These are phyloP conservation scores for Colistium nudipinnis DNA, from an alignment of 2,113 vertebrate species.

Conservation along the genomic window DNA sequence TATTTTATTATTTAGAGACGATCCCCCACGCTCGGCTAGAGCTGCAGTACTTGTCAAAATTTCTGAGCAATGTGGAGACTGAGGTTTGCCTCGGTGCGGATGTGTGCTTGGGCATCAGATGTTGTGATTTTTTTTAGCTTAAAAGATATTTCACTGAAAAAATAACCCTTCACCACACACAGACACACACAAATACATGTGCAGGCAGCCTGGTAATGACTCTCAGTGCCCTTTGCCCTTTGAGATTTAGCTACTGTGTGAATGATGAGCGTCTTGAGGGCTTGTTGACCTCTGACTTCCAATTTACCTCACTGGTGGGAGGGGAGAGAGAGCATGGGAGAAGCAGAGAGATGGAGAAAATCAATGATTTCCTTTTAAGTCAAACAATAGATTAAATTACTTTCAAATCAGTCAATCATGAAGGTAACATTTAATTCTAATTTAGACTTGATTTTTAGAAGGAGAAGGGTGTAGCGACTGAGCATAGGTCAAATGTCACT, in stretches of 20 bases:
- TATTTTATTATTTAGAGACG: slow-evolving; percentile 73
- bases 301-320: slow-evolving; percentile 63
- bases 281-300: slow-evolving; percentile 63
- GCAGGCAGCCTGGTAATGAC: slow-evolving; percentile 55
- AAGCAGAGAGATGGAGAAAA: neutral
- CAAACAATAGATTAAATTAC: slow-evolving; percentile 52
- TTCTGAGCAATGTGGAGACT: slow-evolving; percentile 38
- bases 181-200: slow-evolving; percentile 8
- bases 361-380: slow-evolving; percentile 41
- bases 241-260: slow-evolving; percentile 62
- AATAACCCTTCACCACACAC: neutral
- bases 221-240: slow-evolving; percentile 59
- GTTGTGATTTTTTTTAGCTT: slow-evolving; percentile 29
- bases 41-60: slow-evolving; percentile 45
- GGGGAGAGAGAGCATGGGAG: slow-evolving; percentile 4
- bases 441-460: neutral
- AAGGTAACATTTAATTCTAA: slow-evolving; percentile 37
- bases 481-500: neutral
- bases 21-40: slow-evolving; percentile 55
- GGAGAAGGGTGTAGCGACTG: neutral
- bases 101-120: slow-evolving; percentile 9
- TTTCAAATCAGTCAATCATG: slow-evolving; percentile 18
- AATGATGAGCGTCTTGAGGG: slow-evolving; percentile 72
- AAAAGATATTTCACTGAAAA: slow-evolving; percentile 14
- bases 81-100: slow-evolving; percentile 1